phyloP scores from a whole-genome alignment of 1,140 invertebrate genomes.

The Drosophila rufa region DNA sequence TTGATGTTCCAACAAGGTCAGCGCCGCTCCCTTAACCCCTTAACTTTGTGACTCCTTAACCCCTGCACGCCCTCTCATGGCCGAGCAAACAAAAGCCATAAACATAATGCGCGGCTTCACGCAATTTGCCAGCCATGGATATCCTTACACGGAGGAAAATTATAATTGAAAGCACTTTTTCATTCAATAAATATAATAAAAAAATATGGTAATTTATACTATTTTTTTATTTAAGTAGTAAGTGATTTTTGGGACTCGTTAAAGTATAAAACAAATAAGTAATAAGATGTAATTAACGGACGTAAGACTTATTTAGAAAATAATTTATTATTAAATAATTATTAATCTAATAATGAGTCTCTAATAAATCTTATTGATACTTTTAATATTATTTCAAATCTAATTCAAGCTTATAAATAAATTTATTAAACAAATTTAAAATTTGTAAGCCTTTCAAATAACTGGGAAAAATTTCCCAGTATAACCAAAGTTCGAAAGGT shows the following conservation, averaged over 20 bases:
- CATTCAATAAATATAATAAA: neutral
- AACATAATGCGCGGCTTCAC: constrained; percentile 71
- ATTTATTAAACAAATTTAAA: neutral
- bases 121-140: constrained; percentile 62
- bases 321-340: too few relatives aligned
- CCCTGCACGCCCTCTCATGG: constrained; percentile 22
- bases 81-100: constrained; percentile 69
- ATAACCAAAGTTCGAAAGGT: constrained; percentile 66
- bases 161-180: accelerated
- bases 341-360: too few relatives aligned
- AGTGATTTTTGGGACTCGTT: neutral
- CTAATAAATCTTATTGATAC: too few relatives aligned
- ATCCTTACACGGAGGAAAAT: constrained; percentile 1
- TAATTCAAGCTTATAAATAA: too few relatives aligned
- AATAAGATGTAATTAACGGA: neutral
- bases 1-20: constrained; percentile 80
- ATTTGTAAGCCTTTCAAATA: neutral
- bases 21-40: constrained; percentile 18
- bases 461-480: neutral
- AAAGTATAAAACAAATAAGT: neutral
- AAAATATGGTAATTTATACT: neutral
- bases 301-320: neutral
- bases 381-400: too few relatives aligned
- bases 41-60: constrained; percentile 8
- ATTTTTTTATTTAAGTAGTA: neutral